Base-by-base conservation (phyloP, 2,888 invertebrate species). In the Glyphotaelius pellucidus region DNA sequence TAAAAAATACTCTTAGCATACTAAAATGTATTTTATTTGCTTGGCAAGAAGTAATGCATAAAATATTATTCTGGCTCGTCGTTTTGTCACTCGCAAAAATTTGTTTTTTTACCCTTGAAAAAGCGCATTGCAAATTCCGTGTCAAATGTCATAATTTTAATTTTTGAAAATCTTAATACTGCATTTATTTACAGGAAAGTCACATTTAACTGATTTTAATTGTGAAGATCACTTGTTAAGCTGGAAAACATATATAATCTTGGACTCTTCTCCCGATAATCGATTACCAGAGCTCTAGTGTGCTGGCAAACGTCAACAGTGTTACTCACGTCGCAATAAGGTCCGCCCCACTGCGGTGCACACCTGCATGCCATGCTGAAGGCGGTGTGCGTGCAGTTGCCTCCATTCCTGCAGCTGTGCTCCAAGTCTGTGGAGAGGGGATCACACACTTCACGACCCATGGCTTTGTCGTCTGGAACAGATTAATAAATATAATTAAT, bases 311-410 rank as follows among this genome's bases (percentile, higher is more conserved):
- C 7, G 25, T 67, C 19, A 4, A 4, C 7, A 25, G 67, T 25
- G 11, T 25, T 79, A 85, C 81, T 38, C n/a, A 92, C 92, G 88
- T 47, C 90, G 94, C 97, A 97, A 90, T 95, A 95, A 42, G 95
- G 94, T 32, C 97, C 97, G 91, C 96, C 96, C 95, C 96, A 97
- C 83, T 95, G 95, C 42, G 95, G 95, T 0, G 95, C 94, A 94
- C 97, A 97, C 92, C 96, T 95, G 94, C 97, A 97, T 93, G 96
- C 95, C 15, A 95, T 95, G 83, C 95, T 94, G 31, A 95, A 95
- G 81, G 95, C 95, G 84, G 95, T 95, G 67, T 95, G 94, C 25
- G 95, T 95, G 93, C 97, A 97, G 0, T 94, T 95, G 14, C 97
- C 97, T 15, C 96, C 96, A 94, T 97, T 97, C 87, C 95, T 94